Base-by-base conservation (phyloP, 1,140 invertebrate species). In the Philaenus spumarius region DNA sequence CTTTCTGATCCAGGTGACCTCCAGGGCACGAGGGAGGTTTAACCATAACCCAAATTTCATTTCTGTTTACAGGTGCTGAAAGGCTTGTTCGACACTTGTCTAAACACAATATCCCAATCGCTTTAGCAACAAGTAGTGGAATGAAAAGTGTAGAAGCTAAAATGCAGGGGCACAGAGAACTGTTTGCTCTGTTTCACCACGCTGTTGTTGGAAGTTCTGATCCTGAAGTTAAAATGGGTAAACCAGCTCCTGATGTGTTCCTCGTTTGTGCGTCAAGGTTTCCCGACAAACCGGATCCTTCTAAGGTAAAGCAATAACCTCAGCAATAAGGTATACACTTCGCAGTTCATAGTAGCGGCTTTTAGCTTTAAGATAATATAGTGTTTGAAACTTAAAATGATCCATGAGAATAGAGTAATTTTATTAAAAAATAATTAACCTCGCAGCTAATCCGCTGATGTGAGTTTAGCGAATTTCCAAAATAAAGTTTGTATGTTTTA, bases 171-270 rank as follows among this genome's bases (percentile, higher is more conserved):
- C 83, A 93, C 67, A 77, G 79, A 42, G 80, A 89, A 30, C 66
- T 94, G 1, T 80, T 87, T 50, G 60, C 68, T 15, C 67, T 87
- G 20, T 96, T 95, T 69, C 74, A 86, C 65, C 94, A 95, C 68
- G 80, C 83, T 67, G 91, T 96, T 0, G 81, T 89, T 62, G 91
- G 88, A 1, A 86, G 87, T 46, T 84, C 85, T 11, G 94, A 98
- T 75, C 81, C 84, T 2, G 92, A 95, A 59, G 90, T 97, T 0
- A 87, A 85, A 64, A 76, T 81, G 62, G 93, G 94, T 19, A 97
- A 98, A 78, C 95, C 95, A 11, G 81, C 83, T 58, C 95, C 95
- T 0, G 93, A 97, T 73, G 91, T 94, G 66, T 98, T 95, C 70
- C 71, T 94, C 9, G 81, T 94, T 1, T 89, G 90, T 60, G 90